Percentiles rank a stretch among this genome's conserved stretches.
phyloP scores from a whole-genome alignment of 1,140 invertebrate species.

The Zaprionus nigranus region DNA sequence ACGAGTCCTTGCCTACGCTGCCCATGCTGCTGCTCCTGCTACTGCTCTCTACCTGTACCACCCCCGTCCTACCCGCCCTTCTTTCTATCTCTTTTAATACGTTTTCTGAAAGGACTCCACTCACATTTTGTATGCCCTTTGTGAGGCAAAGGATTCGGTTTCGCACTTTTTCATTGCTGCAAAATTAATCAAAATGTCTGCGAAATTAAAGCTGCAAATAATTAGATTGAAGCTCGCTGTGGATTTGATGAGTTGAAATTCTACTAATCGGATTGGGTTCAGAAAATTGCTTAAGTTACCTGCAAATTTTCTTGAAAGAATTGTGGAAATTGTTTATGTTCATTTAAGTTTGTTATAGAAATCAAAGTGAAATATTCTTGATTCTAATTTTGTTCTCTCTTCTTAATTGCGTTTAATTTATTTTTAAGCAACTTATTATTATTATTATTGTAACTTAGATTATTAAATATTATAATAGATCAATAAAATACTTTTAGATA shows the following conservation, averaged over 20 bases:
- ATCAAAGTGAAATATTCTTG: no score
- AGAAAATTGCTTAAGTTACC: not conserved
- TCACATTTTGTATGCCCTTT: constrained; percentile 80
- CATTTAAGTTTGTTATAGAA: no score
- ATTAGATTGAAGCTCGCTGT: constrained; percentile 37
- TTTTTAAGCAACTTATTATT: no score
- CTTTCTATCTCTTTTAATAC: constrained; percentile 2
- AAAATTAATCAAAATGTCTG: constrained; percentile 80
- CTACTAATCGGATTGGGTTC: constrained; percentile 12
- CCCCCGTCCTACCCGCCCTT: not conserved
- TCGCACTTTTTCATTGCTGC: constrained; percentile 64
- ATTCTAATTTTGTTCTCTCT: no score
- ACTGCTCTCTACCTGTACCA: not conserved
- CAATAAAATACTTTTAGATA: no score
- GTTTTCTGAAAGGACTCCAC: constrained; percentile 57
- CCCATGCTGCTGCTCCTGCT: no score
- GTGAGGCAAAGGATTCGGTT: constrained; percentile 71
- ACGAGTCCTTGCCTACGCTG: not conserved
- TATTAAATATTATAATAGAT: no score
- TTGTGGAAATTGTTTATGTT: not conserved
- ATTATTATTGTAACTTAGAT: no score
- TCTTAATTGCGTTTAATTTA: no score
- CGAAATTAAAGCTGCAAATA: constrained; percentile 68
- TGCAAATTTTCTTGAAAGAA: not conserved
- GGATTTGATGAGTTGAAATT: not conserved